Evolutionary conservation across 2,888 invertebrate genomes (phyloP).

Genomic region (Chalcis sispes): DNA sequence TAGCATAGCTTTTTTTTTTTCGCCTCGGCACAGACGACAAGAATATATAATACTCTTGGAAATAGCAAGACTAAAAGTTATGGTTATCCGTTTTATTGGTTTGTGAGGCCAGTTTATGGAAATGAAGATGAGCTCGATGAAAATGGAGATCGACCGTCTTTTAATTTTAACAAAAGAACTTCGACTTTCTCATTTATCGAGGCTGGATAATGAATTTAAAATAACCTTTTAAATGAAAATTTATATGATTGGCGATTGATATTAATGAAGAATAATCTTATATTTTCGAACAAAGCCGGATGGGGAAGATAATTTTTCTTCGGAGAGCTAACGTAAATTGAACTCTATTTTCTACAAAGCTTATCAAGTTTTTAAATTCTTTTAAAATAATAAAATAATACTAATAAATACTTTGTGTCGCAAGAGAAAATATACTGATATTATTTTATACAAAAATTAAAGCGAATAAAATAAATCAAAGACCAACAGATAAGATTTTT

Average conservation of each 20-base stretch:
- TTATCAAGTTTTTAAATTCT: too few species aligned
- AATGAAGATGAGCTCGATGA: slow-evolving; percentile 57
- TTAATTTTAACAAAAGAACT: slow-evolving; percentile 25
- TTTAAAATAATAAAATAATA: too few species aligned
- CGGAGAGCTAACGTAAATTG: too few species aligned
- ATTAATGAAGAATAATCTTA: background rate
- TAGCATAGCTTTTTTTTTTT: slow-evolving; percentile 5
- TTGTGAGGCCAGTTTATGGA: slow-evolving; percentile 60
- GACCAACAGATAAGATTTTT: too few species aligned
- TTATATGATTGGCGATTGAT: too few species aligned
- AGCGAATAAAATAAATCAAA: too few species aligned
- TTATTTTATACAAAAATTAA: too few species aligned
- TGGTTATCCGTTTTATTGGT: slow-evolving; percentile 61
- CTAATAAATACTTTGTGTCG: too few species aligned
- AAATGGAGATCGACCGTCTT: slow-evolving; percentile 43
- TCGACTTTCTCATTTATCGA: slow-evolving; percentile 59
- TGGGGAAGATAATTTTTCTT: slow-evolving; percentile 63
- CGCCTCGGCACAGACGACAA: slow-evolving; percentile 51
- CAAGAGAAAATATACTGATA: too few species aligned
- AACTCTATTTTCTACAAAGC: too few species aligned
- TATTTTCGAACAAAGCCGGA: slow-evolving; percentile 60
- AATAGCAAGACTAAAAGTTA: slow-evolving; percentile 57
- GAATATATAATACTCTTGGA: slow-evolving; percentile 56
- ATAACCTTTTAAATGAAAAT: background rate
- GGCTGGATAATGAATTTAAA: slow-evolving; percentile 60